These are phyloP conservation scores for Amyelois transitella DNA, from an alignment of 1,140 invertebrate species.

Conservation along the genomic window DNA sequence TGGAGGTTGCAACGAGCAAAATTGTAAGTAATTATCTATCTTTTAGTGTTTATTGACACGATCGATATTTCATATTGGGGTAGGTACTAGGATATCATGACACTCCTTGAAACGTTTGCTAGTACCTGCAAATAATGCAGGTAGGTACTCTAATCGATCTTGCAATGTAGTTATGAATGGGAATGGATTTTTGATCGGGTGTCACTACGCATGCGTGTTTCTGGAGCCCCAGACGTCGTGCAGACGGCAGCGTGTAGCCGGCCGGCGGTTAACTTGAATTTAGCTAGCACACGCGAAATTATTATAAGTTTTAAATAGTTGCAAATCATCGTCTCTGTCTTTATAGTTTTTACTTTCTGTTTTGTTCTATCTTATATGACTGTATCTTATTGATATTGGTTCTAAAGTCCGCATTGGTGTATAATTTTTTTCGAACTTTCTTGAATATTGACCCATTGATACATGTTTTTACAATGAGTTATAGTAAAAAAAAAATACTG, in stretches of 20 bases:
- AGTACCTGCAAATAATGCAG: not conserved
- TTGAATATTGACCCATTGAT: too few species aligned
- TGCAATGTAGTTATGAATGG: slow-evolving; percentile 14
- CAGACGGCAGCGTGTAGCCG: not conserved
- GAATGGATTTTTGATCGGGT: slow-evolving; percentile 18
- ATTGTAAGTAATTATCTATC: not conserved
- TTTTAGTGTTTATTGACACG: not conserved
- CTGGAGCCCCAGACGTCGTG: not conserved
- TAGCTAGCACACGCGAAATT: too few species aligned
- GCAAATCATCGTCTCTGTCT: too few species aligned
- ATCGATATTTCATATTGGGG: slow-evolving; percentile 1
- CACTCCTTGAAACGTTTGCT: not conserved
- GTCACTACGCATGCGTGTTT: slow-evolving; percentile 13
- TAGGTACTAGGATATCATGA: slow-evolving; percentile 6
- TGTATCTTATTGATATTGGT: too few species aligned
- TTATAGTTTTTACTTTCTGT: too few species aligned
- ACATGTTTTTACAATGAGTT: too few species aligned
- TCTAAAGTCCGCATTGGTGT: too few species aligned
- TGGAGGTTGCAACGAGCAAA: not conserved
- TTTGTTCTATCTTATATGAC: too few species aligned
- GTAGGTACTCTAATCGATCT: too few species aligned
- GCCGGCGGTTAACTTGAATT: not conserved
- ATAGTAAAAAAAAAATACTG: too few species aligned
- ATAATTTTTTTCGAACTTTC: too few species aligned
- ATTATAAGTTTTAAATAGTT: too few species aligned